phyloP scores from a whole-genome alignment of 2,888 invertebrate species.

The Plebejus argus region DNA sequence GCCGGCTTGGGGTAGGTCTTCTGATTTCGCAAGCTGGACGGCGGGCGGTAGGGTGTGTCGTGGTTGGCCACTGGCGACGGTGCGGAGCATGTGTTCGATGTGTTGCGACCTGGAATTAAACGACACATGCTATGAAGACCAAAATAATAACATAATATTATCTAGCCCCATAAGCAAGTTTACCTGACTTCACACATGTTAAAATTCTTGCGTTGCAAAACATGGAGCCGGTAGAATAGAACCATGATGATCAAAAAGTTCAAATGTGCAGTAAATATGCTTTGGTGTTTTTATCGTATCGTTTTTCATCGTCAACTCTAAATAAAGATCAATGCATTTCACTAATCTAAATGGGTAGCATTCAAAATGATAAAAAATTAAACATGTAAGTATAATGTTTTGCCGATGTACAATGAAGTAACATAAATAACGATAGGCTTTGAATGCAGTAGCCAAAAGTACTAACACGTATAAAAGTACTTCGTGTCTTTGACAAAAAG shows the following conservation, averaged over 20 bases:
- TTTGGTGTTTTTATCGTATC: neutral
- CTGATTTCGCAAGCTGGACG: constrained; percentile 70
- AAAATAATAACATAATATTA: neutral
- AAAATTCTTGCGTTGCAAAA: neutral
- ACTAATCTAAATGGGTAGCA: constrained; percentile 10
- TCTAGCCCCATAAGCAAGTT: neutral
- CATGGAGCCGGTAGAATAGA: neutral
- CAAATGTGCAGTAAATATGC: neutral
- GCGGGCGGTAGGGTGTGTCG: constrained; percentile 77
- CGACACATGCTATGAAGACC: neutral
- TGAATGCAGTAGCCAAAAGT: neutral
- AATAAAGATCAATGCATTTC: constrained; percentile 4
- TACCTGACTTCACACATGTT: neutral
- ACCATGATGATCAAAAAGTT: neutral
- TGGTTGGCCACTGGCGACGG: constrained; percentile 72
- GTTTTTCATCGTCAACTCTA: neutral
- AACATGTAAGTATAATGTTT: neutral
- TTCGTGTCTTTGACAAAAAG: neutral
- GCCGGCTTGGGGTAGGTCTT: constrained; percentile 75
- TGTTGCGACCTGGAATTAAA: constrained; percentile 69
- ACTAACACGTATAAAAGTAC: neutral
- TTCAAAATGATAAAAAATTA: neutral
- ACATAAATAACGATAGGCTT: neutral
- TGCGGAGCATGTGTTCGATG: constrained; percentile 69
- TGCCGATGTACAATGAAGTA: neutral